Conservation (phyloP, 2,888 invertebrate species). For the Elmis aenea region DNA sequence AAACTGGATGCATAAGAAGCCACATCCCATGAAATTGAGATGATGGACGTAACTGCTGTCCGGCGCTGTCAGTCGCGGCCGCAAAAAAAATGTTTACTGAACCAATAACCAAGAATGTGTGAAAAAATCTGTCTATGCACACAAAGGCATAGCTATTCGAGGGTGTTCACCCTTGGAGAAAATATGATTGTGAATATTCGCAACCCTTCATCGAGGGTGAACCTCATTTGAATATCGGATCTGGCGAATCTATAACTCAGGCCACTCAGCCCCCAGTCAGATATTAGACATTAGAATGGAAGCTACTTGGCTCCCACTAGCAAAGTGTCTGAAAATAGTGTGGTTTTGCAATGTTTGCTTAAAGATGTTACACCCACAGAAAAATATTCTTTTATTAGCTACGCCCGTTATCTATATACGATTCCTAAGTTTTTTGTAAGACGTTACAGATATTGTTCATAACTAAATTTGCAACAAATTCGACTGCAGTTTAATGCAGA, state of each 20-base stretch:
- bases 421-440: no score
- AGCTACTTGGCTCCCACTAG: conserved; percentile 14
- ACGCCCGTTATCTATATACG: no score
- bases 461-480: no score
- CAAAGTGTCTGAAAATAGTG: no score
- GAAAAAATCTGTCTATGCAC: conserved; percentile 35
- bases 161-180: conserved; percentile 43
- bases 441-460: no score
- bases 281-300: conserved; percentile 35
- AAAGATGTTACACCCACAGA: no score
- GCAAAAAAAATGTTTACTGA: background rate
- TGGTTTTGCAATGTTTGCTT: no score
- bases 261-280: conserved; percentile 34
- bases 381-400: no score
- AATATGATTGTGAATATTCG: conserved; percentile 42
- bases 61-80: background rate
- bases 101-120: conserved; percentile 28
- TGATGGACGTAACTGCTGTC: background rate
- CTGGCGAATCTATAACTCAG: conserved; percentile 26
- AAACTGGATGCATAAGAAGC: no score
- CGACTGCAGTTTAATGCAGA: no score
- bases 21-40: no score
- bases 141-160: conserved; percentile 30
- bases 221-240: conserved; percentile 41
- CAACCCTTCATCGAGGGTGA: conserved; percentile 41